Evolutionary conservation across 2,888 invertebrate genomes (phyloP).

Genomic region (Acanthoscelides obtectus): DNA sequence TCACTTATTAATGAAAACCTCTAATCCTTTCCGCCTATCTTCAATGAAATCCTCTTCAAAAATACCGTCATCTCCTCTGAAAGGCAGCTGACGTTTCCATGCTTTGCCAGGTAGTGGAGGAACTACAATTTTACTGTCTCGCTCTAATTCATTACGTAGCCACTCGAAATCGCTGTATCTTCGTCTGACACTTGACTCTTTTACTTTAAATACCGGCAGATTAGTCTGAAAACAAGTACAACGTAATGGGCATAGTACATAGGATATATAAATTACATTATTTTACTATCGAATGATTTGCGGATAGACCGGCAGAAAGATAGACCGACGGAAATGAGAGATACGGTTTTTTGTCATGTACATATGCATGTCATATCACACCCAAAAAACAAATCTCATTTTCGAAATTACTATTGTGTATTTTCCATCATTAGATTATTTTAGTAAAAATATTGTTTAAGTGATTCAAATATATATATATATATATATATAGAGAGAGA

Average conservation of each 20-base stretch:
- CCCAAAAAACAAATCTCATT: background rate
- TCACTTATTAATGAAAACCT: conserved; percentile 97
- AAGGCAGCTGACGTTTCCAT: conserved; percentile 96
- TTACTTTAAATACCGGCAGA: conserved; percentile 98
- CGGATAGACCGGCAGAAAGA: too few species aligned
- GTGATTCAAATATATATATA: too few species aligned
- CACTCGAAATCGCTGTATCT: conserved; percentile 99
- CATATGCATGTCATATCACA: too few species aligned
- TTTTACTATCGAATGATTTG: too few species aligned
- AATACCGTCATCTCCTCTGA: conserved; percentile 97
- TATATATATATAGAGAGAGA: too few species aligned
- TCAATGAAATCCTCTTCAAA: conserved; percentile 99
- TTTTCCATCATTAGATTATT: too few species aligned
- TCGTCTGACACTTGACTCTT: conserved; percentile 94
- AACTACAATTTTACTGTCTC: conserved; percentile 99
- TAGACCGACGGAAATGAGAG: too few species aligned
- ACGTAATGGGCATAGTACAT: background rate
- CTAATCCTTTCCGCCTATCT: conserved; percentile 94
- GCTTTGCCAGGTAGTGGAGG: conserved; percentile 98
- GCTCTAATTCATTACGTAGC: conserved; percentile 96
- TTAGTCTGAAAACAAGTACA: conserved; percentile 76
- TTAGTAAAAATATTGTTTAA: background rate
- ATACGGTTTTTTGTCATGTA: too few species aligned
- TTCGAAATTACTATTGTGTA: too few species aligned
- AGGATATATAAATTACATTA: too few species aligned